A percentile compares a stretch with the other conserved stretches of the same genome.
Evolutionary conservation across 2,113 vertebrate species (phyloP).

Genomic region (Pollachius pollachius): DNA sequence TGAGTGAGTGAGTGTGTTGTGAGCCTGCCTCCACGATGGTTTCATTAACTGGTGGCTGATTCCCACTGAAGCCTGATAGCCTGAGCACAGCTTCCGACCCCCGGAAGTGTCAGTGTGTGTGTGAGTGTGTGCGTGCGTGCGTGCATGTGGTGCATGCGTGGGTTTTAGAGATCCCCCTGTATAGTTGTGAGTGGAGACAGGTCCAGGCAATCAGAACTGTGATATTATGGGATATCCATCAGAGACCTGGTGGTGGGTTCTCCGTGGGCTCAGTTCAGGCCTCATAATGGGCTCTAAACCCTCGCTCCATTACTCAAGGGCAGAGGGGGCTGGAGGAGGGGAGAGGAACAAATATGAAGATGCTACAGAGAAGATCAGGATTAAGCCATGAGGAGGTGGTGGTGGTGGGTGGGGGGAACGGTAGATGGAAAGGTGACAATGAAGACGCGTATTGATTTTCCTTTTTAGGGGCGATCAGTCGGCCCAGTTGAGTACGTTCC

Average conservation of each 20-base stretch:
- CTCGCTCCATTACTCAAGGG: constrained; percentile 28
- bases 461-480: constrained; percentile 49
- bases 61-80: constrained; percentile 39
- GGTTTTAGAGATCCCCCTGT: constrained; percentile 23
- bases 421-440: constrained; percentile 45
- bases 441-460: constrained; percentile 56
- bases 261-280: constrained; percentile 31
- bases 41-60: constrained; percentile 50
- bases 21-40: constrained; percentile 32
- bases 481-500: constrained; percentile 36
- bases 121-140: neutral
- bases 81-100: constrained; percentile 35
- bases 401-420: neutral
- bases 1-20: neutral
- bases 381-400: no score
- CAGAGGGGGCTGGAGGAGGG: no score
- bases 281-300: constrained; percentile 47
- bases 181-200: constrained; percentile 18
- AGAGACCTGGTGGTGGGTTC: constrained; percentile 27
- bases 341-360: no score
- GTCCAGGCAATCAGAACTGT: constrained; percentile 39
- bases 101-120: neutral
- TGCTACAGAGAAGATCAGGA: no score
- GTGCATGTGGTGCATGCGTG: neutral
- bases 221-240: constrained; percentile 40